Base-by-base conservation (phyloP, 2,888 invertebrate species). In the Xiphydria camelus region DNA sequence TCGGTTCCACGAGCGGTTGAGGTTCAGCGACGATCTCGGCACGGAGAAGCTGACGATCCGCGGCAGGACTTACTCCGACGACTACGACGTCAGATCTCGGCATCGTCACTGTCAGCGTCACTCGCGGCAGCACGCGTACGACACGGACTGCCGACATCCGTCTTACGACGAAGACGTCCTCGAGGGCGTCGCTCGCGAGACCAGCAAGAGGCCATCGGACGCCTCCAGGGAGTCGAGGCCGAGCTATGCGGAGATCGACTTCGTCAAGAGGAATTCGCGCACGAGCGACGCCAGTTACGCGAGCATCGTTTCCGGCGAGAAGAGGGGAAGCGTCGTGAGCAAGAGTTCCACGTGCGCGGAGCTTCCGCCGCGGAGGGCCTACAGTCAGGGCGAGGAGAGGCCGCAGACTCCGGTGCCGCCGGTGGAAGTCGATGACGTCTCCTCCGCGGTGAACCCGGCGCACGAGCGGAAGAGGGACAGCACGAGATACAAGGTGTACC, bases 401-500 rank as follows among this genome's bases (percentile, higher is more conserved):
- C 21, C 49, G 9, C 20, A 45, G 18, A 50, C 40, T n/a, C 46
- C 44, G 2, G 41, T 45, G 2, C 58, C 58, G 1, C 59, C 57
- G 1, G 26, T 51, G 3, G 62, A 64, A 9, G 51, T 52, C 34
- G 57, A 61, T 26, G 52, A 61, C 4, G 49, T 48, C 9, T 47
- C 37, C 14, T 51, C 22, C 9, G 43, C 26, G 2, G 38, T 43
- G 4, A 21, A 39, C 21, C 12, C 18, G 6, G 10, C 14, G 21
- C 39, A 44, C 0, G 46, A 58, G 19, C 49, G 59, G 12, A 59
- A 66, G 38, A 51, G 64, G n/a, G 64, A 68, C 47, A 66, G 68
- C 34, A 67, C 65, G 1, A 61, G 68, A 41, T 70, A 68, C 46
- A 67, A 69, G 36, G 66, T 68, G 41, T 61, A 62, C 37, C 47